Percentiles rank a stretch among this genome's conserved stretches.
Evolutionary conservation across 2,797 vertebrate species (phyloP).

Genomic region (Buceros bicornis): DNA sequence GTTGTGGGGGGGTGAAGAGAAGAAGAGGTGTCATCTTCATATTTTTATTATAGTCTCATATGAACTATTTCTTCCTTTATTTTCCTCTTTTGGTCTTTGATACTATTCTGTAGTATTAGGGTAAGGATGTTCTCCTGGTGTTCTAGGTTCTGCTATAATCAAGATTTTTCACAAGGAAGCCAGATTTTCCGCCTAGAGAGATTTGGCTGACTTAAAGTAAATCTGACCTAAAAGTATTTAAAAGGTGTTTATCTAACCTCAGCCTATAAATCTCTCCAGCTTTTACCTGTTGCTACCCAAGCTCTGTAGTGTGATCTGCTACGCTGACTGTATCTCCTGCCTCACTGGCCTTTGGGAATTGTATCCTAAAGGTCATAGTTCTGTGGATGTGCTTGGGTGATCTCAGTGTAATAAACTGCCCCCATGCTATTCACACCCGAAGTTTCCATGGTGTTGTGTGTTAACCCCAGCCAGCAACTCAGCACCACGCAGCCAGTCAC

Average conservation of each 20-base stretch:
- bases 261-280: not conserved
- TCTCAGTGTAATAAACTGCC: not conserved
- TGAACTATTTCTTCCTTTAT: not conserved
- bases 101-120: not conserved
- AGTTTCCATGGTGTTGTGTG: not conserved
- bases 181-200: not conserved
- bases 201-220: not conserved
- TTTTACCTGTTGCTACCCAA: not conserved
- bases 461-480: not conserved
- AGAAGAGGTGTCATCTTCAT: not conserved
- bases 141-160: not conserved
- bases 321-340: not conserved
- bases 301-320: not conserved
- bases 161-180: not conserved
- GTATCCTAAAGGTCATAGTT: not conserved
- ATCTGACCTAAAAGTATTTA: constrained; percentile 12
- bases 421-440: not conserved
- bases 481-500: not conserved
- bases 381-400: not conserved
- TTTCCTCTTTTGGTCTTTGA: not conserved
- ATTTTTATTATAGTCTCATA: not conserved
- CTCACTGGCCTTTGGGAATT: not conserved
- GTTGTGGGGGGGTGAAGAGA: not conserved
- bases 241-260: constrained; percentile 11
- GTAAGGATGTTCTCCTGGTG: not conserved